Conservation (phyloP, 2,888 invertebrate species). For the Heliconius erato region DNA sequence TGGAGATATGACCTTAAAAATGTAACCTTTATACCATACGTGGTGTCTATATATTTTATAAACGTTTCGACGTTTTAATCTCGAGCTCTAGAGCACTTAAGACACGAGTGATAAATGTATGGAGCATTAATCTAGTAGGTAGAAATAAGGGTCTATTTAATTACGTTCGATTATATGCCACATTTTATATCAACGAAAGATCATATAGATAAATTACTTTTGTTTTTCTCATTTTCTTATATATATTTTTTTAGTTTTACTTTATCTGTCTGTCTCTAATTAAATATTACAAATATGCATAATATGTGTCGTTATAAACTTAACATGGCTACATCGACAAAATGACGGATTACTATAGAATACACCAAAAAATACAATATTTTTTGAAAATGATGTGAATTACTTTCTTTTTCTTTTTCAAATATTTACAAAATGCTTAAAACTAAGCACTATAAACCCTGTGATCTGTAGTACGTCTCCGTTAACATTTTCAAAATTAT, state of each 20-base stretch:
- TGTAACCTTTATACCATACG: neutral
- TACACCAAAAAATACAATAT: too few species aligned
- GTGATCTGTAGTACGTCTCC: too few species aligned
- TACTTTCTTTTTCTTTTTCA: too few species aligned
- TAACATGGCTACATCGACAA: neutral
- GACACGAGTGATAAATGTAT: slow-evolving; percentile 44
- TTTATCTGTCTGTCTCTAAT: neutral
- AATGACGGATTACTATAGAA: neutral
- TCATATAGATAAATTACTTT: neutral
- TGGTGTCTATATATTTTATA: slow-evolving; percentile 8
- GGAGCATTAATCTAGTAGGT: slow-evolving; percentile 37
- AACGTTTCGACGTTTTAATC: slow-evolving; percentile 27
- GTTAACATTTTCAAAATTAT: too few species aligned
- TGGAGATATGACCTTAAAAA: neutral
- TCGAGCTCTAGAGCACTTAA: slow-evolving; percentile 35
- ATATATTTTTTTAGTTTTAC: neutral
- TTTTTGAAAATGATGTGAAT: too few species aligned
- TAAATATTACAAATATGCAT: neutral
- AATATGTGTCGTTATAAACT: neutral
- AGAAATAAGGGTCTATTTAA: slow-evolving; percentile 34
- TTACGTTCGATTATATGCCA: slow-evolving; percentile 18
- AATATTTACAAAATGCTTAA: too few species aligned
- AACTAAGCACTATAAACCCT: too few species aligned
- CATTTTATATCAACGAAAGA: slow-evolving; percentile 4
- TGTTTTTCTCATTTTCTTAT: neutral